Evolutionary conservation across 2,888 invertebrate species (phyloP), one percentile per base, ranked within the genome.

Genomic region (Nephrotoma guestfalica): DNA sequence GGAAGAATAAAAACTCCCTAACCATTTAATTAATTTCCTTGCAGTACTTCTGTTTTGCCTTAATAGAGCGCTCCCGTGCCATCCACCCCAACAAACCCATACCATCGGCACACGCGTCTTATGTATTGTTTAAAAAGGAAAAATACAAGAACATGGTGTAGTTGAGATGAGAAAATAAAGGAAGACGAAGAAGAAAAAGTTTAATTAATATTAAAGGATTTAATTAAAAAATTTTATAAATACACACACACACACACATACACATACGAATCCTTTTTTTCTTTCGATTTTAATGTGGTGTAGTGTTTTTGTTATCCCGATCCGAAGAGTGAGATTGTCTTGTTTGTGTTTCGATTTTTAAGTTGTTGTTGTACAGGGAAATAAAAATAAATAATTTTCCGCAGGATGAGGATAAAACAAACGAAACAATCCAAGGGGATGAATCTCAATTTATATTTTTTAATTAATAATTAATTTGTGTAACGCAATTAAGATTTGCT

Each of bases 181-280:
- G 11, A 85, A 43, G 18, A 45, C 15, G 6, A 41, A 15, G 41
- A 84, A 84, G 41, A 43, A 85, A 42, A 85, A 43, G 11, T 85
- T 85, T 85, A 85, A 85, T 85, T 85, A 85, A 85, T 85, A 85
- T 85, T 85, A 85, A 85, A 85, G 85, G 85, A 85, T 85, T 85
- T 85, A 85, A 85, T 85, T 85, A 85, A 85, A 85, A 71, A 43
- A 9, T 15, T 84, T 41, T 84, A 84, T 83, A 84, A 41, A 57
- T 45, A 57, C n/a, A 86, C 41, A 86, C 86, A 57, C 57, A 86
- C 41, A 86, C 51, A 86, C 86, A n/a, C 71, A 71, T 30, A 18
- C n/a, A 71, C 71, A 30, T 15, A 15, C 51, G 15, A 51, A 51
- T 51, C 51, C 51, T 15, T 51, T 51, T 71, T 30, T 71, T 1